Percentiles rank a stretch among this genome's conserved stretches.
Conservation (phyloP, 2,113 vertebrate species). For the Centropus unirufus region DNA sequence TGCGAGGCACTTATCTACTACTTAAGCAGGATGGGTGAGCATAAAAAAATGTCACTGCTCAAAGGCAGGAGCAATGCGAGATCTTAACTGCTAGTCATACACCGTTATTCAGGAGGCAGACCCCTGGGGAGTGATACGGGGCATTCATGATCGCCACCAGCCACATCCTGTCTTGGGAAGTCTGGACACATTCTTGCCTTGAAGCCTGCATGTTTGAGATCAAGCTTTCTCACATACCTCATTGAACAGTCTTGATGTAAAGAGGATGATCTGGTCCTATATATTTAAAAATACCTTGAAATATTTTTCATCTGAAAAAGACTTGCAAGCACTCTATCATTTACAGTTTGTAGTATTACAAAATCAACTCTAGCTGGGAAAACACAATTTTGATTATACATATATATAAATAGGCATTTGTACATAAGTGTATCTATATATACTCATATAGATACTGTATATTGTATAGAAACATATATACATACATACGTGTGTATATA, state of each 20-base stretch:
- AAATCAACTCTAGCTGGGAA: conserved; percentile 19
- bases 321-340: conserved; percentile 26
- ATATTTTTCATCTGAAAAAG: conserved; percentile 48
- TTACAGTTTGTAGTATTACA: conserved; percentile 21
- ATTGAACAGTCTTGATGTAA: not conserved
- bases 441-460: conserved; percentile 45
- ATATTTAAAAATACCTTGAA: conserved; percentile 36
- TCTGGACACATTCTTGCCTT: not conserved
- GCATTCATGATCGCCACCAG: not conserved
- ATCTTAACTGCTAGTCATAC: not conserved
- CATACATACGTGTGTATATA: conserved; percentile 24
- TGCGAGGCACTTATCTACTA: not conserved
- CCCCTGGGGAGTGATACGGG: not conserved
- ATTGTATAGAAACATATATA: conserved; percentile 2
- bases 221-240: conserved; percentile 34
- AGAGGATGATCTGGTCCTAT: conserved; percentile 7
- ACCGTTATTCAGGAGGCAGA: not conserved
- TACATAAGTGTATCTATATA: conserved; percentile 48
- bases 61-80: not conserved
- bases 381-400: conserved; percentile 26
- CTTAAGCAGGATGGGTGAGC: not conserved
- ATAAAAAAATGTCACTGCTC: not conserved
- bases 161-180: not conserved
- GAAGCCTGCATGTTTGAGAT: conserved; percentile 30
- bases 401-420: conserved; percentile 20